Evolutionary conservation across 2,888 invertebrate species (phyloP).

Genomic region (Himalopsyche anomala): DNA sequence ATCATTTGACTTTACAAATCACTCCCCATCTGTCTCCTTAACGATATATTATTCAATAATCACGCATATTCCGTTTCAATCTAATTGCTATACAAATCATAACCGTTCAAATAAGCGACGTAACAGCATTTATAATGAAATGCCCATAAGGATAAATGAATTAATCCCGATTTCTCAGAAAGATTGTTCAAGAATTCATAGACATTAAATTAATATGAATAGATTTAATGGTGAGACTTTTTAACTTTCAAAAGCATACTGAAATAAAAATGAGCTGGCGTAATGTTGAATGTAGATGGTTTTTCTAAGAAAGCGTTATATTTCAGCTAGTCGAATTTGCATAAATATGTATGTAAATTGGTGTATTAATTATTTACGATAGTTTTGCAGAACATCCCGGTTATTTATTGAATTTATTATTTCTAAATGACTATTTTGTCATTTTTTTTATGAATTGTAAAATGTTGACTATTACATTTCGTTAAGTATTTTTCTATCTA

Average conservation of each 20-base stretch:
- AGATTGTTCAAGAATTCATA: not conserved
- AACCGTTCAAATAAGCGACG: constrained; percentile 2
- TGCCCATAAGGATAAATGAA: not conserved
- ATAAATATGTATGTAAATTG: too few species aligned
- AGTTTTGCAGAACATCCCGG: too few species aligned
- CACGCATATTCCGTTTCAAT: not conserved
- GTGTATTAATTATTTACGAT: too few species aligned
- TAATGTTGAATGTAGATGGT: too few species aligned
- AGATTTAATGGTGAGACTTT: not conserved
- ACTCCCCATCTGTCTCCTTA: not conserved
- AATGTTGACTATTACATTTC: too few species aligned
- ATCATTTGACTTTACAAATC: not conserved
- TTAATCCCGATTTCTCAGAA: not conserved
- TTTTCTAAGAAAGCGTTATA: too few species aligned
- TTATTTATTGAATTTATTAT: too few species aligned
- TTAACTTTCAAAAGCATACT: not conserved
- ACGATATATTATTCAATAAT: not conserved
- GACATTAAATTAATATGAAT: not conserved
- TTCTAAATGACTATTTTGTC: too few species aligned
- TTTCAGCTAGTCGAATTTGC: too few species aligned
- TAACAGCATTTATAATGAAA: not conserved
- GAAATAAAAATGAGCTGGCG: too few species aligned
- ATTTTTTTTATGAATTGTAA: too few species aligned
- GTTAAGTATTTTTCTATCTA: too few species aligned
- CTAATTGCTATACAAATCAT: not conserved